Evolutionary conservation across 2,888 invertebrate species (phyloP).

Genomic region (Xanthia togata): DNA sequence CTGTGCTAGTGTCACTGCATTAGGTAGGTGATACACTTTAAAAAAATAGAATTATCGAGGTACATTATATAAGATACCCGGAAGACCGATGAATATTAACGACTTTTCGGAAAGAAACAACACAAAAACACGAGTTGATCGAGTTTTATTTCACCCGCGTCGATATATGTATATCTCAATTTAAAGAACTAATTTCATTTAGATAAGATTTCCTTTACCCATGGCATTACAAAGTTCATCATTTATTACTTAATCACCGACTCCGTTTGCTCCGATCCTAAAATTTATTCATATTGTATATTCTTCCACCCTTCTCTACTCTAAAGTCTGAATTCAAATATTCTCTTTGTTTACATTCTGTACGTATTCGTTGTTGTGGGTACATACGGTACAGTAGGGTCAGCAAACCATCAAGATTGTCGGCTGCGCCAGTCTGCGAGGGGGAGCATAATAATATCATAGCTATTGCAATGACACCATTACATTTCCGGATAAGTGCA

Average conservation of each 20-base stretch:
- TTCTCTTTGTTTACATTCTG: too few species aligned
- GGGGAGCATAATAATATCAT: slow-evolving; percentile 28
- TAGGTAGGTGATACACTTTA: too few species aligned
- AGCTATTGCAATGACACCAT: slow-evolving; percentile 47
- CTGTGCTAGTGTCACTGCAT: background rate
- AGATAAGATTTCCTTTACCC: background rate
- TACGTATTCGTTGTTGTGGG: background rate
- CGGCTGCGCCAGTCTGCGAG: slow-evolving; percentile 16
- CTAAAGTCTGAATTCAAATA: background rate
- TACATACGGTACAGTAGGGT: slow-evolving; percentile 23
- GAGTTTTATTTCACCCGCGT: background rate
- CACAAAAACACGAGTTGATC: background rate
- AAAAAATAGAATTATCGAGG: too few species aligned
- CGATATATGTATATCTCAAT: background rate
- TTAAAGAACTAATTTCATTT: background rate
- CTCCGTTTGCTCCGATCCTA: background rate
- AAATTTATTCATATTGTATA: background rate
- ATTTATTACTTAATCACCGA: background rate
- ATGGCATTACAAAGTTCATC: background rate
- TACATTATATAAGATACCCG: too few species aligned
- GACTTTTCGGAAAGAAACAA: background rate
- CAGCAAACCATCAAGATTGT: slow-evolving; percentile 30
- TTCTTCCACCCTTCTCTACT: background rate
- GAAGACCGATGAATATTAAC: background rate
- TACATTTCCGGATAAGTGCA: slow-evolving; percentile 35